Conservation (phyloP, 2,113 vertebrate species). For the Lampris incognitus region DNA sequence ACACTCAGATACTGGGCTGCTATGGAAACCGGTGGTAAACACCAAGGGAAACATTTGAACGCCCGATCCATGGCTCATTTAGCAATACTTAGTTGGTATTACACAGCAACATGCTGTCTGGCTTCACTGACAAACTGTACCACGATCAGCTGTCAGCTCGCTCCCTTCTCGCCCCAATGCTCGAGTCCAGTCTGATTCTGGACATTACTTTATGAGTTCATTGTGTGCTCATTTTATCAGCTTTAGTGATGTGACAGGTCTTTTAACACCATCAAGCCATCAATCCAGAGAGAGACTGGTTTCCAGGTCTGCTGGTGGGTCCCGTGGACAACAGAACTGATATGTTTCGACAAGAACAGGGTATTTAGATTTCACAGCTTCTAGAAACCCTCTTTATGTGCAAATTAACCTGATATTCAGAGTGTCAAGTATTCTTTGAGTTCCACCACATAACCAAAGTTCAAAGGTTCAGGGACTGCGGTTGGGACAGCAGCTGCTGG, state of each 20-base stretch:
- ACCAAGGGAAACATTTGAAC: slow-evolving; percentile 88
- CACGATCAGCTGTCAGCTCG: slow-evolving; percentile 20
- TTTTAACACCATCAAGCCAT: slow-evolving; percentile 20
- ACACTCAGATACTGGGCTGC: slow-evolving; percentile 84
- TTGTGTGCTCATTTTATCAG: slow-evolving; percentile 48
- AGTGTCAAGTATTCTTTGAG: slow-evolving; percentile 6
- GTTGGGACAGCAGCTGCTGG: slow-evolving; percentile 49
- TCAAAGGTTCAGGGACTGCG: slow-evolving; percentile 36
- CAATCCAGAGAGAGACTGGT: neutral
- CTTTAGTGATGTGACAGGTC: slow-evolving; percentile 12
- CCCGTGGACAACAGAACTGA: too few species aligned
- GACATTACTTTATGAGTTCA: slow-evolving; percentile 52
- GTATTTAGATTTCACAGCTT: neutral
- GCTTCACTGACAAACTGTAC: slow-evolving; percentile 43
- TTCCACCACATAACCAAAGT: slow-evolving; percentile 25
- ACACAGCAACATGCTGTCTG: slow-evolving; percentile 58
- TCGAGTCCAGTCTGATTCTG: slow-evolving; percentile 25
- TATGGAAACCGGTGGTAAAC: slow-evolving; percentile 90
- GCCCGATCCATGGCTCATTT: slow-evolving; percentile 76
- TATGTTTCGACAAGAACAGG: too few species aligned
- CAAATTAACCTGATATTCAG: neutral
- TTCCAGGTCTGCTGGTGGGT: neutral
- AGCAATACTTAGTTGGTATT: slow-evolving; percentile 61
- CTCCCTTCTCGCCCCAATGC: slow-evolving; percentile 9
- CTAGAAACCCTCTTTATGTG: neutral